phyloP scores from a whole-genome alignment of 2,888 invertebrate genomes.

The Plagiodera versicolora region DNA sequence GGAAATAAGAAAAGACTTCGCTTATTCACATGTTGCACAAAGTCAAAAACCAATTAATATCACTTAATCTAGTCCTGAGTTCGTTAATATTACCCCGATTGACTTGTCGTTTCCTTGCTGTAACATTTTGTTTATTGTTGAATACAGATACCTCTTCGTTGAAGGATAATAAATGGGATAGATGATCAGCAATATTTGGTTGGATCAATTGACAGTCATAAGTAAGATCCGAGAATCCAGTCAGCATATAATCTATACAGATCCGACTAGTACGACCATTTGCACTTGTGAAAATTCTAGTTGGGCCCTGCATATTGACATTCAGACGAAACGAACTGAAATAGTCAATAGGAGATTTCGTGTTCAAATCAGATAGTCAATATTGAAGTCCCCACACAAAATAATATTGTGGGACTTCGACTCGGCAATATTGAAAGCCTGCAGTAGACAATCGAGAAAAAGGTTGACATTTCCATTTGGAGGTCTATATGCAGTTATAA shows the following conservation, averaged over 20 bases:
- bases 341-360: not conserved
- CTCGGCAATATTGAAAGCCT: no score
- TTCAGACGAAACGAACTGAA: not conserved
- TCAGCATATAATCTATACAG: conserved; percentile 1
- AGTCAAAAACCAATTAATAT: not conserved
- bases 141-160: not conserved
- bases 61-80: not conserved
- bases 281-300: not conserved
- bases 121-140: not conserved
- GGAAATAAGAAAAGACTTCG: not conserved
- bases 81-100: not conserved
- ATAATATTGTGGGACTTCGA: no score
- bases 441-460: no score
- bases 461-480: no score
- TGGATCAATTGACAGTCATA: not conserved
- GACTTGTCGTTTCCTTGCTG: not conserved
- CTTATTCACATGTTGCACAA: not conserved
- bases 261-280: not conserved
- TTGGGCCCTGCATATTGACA: conserved; percentile 1
- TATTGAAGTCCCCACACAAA: no score
- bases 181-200: no score
- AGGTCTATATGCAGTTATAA: no score
- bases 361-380: not conserved
- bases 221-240: not conserved
- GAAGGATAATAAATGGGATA: not conserved